A percentile compares a stretch with the other conserved stretches of the same genome.
These are phyloP conservation scores for Aspiorhynchus laticeps DNA, from an alignment of 2,113 vertebrate species.

Conservation along the genomic window DNA sequence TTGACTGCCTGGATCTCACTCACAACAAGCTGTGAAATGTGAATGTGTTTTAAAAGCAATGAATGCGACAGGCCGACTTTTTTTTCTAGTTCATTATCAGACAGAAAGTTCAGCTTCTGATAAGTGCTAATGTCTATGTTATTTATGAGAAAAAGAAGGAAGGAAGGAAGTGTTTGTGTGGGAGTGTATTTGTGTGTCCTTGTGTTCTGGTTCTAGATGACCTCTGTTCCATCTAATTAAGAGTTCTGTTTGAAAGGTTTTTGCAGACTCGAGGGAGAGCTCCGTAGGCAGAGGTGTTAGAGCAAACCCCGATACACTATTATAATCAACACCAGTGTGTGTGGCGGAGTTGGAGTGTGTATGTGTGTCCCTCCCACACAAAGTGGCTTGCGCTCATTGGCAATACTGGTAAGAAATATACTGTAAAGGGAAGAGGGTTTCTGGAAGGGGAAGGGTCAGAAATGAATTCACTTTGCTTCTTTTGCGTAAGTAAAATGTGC, in stretches of 20 bases:
- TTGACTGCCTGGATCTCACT: constrained; percentile 1
- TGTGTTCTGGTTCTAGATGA: constrained; percentile 31
- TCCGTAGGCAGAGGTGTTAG: constrained; percentile 52
- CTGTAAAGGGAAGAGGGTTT: background rate
- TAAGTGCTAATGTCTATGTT: constrained; percentile 25
- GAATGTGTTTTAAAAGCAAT: constrained; percentile 8
- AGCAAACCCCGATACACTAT: constrained; percentile 5
- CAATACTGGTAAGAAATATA: background rate
- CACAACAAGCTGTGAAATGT: constrained; percentile 37
- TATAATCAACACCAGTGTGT: background rate
- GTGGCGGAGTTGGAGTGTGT: constrained; percentile 4
- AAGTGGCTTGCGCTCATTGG: background rate
- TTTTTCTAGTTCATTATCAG: constrained; percentile 16
- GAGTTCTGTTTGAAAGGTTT: constrained; percentile 47
- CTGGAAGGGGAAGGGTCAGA: background rate
- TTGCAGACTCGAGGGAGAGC: constrained; percentile 44
- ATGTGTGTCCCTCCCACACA: constrained; percentile 8
- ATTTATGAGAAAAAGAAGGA: constrained; percentile 37
- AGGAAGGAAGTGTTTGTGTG: constrained; percentile 47
- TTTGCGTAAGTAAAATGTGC: background rate
- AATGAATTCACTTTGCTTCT: background rate
- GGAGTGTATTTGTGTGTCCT: constrained; percentile 26
- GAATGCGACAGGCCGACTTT: background rate
- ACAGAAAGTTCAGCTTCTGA: constrained; percentile 39
- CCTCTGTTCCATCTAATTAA: constrained; percentile 54